Evolutionary conservation across 1,140 invertebrate species (phyloP).

Genomic region (Ceratina australensis): DNA sequence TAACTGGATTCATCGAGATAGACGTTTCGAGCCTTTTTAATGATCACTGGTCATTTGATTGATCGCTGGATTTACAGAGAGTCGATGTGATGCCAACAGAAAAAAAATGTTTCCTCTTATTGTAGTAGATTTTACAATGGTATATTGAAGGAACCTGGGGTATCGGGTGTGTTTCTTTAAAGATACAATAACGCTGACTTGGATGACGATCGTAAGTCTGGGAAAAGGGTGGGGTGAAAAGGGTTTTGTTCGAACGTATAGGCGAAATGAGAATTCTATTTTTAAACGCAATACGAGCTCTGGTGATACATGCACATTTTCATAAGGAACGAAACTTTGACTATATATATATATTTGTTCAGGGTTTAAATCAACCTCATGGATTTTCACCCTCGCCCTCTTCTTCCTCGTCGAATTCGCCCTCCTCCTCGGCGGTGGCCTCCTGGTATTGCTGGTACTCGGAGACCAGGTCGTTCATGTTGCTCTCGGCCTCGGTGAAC

Average conservation of each 20-base stretch:
- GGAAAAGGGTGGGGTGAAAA: constrained; percentile 13
- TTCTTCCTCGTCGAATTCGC: constrained; percentile 87
- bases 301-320: constrained; percentile 4
- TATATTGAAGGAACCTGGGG: background rate
- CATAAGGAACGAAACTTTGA: background rate
- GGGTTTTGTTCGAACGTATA: constrained; percentile 21
- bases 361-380: constrained; percentile 34
- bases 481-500: constrained; percentile 87
- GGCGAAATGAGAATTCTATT: constrained; percentile 36
- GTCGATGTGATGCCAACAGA: background rate
- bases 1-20: background rate
- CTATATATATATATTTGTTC: constrained; percentile 4
- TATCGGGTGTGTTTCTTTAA: constrained; percentile 17
- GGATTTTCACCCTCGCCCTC: constrained; percentile 80
- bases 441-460: constrained; percentile 96
- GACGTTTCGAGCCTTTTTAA: background rate
- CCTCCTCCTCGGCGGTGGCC: constrained; percentile 88
- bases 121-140: background rate
- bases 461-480: constrained; percentile 94
- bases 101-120: background rate
- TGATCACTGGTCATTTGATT: background rate
- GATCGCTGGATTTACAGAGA: background rate
- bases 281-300: background rate
- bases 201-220: background rate
- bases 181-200: constrained; percentile 29